Conservation (phyloP, 2,888 invertebrate genomes). For the Sericinus montela region DNA sequence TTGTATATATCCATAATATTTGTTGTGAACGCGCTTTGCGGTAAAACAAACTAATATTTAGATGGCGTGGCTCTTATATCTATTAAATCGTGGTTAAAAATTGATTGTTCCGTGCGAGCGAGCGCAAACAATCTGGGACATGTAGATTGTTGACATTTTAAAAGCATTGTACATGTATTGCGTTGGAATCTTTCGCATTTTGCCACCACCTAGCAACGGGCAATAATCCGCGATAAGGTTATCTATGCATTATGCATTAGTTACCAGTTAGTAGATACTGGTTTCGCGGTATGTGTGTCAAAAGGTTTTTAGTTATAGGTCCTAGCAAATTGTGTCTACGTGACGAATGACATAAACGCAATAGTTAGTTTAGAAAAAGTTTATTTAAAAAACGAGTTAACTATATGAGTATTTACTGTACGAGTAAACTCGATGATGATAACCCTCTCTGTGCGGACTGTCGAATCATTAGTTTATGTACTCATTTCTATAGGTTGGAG, state of each 20-base stretch:
- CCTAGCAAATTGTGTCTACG: neutral
- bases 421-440: no score
- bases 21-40: slow-evolving; percentile 24
- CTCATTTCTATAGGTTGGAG: no score
- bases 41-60: slow-evolving; percentile 13
- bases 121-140: neutral
- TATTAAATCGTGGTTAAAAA: slow-evolving; percentile 7
- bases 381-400: no score
- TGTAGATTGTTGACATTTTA: slow-evolving; percentile 17
- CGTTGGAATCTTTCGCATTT: slow-evolving; percentile 9
- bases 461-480: no score
- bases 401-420: no score
- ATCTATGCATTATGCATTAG: slow-evolving; percentile 11
- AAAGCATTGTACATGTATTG: slow-evolving; percentile 13
- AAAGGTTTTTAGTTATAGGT: slow-evolving; percentile 2
- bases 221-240: slow-evolving; percentile 6
- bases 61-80: slow-evolving; percentile 8
- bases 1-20: slow-evolving; percentile 19
- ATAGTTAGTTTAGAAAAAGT: no score
- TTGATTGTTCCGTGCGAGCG: slow-evolving; percentile 1
- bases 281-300: slow-evolving; percentile 16
- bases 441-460: no score
- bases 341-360: no score
- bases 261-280: slow-evolving; percentile 15
- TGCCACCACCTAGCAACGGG: neutral